Conservation (phyloP, 2,888 invertebrate genomes). For the Nipponacmea schrenckii region DNA sequence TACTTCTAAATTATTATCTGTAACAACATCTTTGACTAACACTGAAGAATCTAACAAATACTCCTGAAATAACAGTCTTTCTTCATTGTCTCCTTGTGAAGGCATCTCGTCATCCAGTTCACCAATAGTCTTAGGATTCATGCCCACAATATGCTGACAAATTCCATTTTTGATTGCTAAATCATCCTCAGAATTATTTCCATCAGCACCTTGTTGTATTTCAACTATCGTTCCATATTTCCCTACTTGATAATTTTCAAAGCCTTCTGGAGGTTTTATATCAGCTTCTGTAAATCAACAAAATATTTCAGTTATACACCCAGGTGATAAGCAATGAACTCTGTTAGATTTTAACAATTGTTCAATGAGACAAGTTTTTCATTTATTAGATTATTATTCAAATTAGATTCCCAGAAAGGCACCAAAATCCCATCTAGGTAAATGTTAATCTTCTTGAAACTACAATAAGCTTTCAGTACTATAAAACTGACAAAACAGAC, state of each 20-base stretch:
- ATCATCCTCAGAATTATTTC: background rate
- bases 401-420: too few species aligned
- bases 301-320: background rate
- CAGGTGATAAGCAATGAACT: background rate
- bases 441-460: too few species aligned
- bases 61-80: constrained; percentile 85
- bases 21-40: constrained; percentile 79
- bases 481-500: too few species aligned
- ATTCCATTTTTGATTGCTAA: constrained; percentile 73
- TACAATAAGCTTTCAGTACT: too few species aligned
- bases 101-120: constrained; percentile 18
- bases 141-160: constrained; percentile 89
- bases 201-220: constrained; percentile 69
- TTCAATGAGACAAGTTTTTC: too few species aligned
- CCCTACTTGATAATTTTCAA: constrained; percentile 70
- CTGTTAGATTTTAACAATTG: too few species aligned
- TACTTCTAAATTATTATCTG: constrained; percentile 72
- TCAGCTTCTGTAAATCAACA: constrained; percentile 31
- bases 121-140: constrained; percentile 64
- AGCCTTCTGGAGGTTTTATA: constrained; percentile 18
- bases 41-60: constrained; percentile 82
- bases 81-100: constrained; percentile 71
- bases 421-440: too few species aligned
- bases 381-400: too few species aligned
- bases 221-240: constrained; percentile 88